Base-by-base conservation (phyloP, 2,888 invertebrate genomes). In the Drymonia ruficornis region DNA sequence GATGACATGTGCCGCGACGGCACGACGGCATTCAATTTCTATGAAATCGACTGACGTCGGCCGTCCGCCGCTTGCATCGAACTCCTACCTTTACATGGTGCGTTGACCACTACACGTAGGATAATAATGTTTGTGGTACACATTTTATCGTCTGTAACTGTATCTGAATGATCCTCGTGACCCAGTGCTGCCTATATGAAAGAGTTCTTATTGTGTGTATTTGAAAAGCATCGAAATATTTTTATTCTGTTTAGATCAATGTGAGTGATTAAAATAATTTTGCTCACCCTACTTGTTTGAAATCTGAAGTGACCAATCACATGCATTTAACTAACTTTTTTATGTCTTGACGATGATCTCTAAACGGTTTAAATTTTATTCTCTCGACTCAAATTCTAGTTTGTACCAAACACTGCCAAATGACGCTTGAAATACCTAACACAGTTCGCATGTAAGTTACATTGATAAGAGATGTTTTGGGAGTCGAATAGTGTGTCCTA, bases 321-420 rank as follows among this genome's bases (percentile, higher is more conserved):
- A 46, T 61, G 61, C 54, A 45, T 49, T 54, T 47, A 47, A 19
- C 16, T 29, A 9, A 40, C 50, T 49, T 58, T n/a, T 50, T 55
- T 36, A 46, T 49, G 44, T 34, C 57, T 61, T 62, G 56, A 55
- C 28, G 45, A 59, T 69, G 55, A 69, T 72, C 62, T 65, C 56
- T 50, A 43, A 56, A 53, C 50, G 45, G 31, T 47, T 0, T 31
- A 19, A 31, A 12, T 15, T n/a, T 47, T 53, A 44, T 50, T 38
- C 5, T 28, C 43, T 46, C 19, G 23, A 36, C 7, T 50, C 56
- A 52, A 7, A 9, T 55, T 51, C 56, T 49, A 49, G 34, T 59
- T 58, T 57, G 44, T 50, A 59, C 63, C 56, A 49, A 67, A 67
- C 75, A 81, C 81, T 80, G 81, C 83, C 81, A 72, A 68, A 65